Evolutionary conservation across 2,888 invertebrate genomes (phyloP).

Genomic region (Lycocerus yunnanus): DNA sequence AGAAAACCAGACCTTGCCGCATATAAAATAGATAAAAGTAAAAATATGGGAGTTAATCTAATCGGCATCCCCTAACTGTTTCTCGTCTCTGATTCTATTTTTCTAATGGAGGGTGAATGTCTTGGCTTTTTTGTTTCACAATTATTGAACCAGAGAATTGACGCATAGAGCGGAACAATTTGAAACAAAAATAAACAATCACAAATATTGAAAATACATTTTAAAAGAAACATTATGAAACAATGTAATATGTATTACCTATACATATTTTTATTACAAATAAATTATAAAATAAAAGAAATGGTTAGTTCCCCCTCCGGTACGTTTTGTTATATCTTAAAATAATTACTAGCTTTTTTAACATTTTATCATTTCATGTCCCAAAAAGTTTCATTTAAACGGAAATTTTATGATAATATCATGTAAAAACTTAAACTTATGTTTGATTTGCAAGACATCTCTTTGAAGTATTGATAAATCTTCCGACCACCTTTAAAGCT

Average conservation of each 20-base stretch:
- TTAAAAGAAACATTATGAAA: neutral
- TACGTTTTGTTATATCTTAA: too few species aligned
- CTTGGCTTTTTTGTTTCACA: neutral
- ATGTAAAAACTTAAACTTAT: neutral
- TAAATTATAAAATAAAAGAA: too few species aligned
- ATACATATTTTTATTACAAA: too few species aligned
- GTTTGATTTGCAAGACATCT: conserved; percentile 12
- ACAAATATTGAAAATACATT: neutral
- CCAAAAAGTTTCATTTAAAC: neutral
- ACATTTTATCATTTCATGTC: too few species aligned
- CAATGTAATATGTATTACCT: too few species aligned
- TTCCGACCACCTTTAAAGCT: conserved; percentile 4
- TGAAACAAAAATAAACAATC: neutral
- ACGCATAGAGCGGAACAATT: neutral
- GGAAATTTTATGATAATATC: neutral
- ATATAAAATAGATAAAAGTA: neutral
- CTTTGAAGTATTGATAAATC: conserved; percentile 19
- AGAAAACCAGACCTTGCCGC: neutral
- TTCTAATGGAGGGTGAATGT: neutral
- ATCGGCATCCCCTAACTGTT: neutral
- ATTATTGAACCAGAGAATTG: neutral
- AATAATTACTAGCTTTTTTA: too few species aligned
- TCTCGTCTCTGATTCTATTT: neutral
- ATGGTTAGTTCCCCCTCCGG: too few species aligned
- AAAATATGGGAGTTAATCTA: neutral